Base-by-base conservation (phyloP, 2,113 vertebrate species). In the Grammomys dolichurus region DNA sequence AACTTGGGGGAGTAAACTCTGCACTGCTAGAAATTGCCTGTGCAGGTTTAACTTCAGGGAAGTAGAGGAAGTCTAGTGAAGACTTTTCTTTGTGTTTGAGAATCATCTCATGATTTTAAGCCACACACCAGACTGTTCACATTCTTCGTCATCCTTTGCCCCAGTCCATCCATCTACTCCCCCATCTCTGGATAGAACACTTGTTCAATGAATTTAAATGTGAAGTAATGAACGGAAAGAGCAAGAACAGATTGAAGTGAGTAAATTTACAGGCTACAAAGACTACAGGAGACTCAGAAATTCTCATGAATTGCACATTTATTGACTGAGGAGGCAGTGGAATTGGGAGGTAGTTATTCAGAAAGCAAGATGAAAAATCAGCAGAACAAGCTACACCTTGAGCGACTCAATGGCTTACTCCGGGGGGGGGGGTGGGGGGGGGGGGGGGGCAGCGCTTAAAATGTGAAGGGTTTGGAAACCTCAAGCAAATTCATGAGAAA, bases 231-330 rank as follows among this genome's bases (percentile, higher is more conserved):
- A 28, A 28, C 46, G 82, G 40, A 46, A 46, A 22, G n/a, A 90
- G 43, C 58, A 40, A 92, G 60, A 8, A 70, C 14, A 60, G 54
- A 22, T 80, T 1, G 22, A 24, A 81, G 81, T 12, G 72, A 63
- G 77, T 17, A 54, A 58, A 80, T 3, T 24, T 46, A 51, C n/a
- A 94, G 56, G 46, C 13, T 24, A 80, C 87, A 94, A 89, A 93
- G 5, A 94, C 56, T 31, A 9, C 54, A 24, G 90, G 60, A 95
- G 75, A 92, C 58, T 0, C 90, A 93, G 17, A 91, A 9, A 82
- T 91, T 88, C 92, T 96, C 95, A 95, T 86, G 90, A 95, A 89
- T 89, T 73, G 93, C 81, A 40, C 40, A 12, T 98, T 98, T 98
- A 98, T 97, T 98, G 80, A 43, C 12, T 16, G 65, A 48, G 31